Percentiles rank a stretch among this genome's conserved stretches.
Conservation (phyloP, 2,113 vertebrate species). For the Mesitornis unicolor region DNA sequence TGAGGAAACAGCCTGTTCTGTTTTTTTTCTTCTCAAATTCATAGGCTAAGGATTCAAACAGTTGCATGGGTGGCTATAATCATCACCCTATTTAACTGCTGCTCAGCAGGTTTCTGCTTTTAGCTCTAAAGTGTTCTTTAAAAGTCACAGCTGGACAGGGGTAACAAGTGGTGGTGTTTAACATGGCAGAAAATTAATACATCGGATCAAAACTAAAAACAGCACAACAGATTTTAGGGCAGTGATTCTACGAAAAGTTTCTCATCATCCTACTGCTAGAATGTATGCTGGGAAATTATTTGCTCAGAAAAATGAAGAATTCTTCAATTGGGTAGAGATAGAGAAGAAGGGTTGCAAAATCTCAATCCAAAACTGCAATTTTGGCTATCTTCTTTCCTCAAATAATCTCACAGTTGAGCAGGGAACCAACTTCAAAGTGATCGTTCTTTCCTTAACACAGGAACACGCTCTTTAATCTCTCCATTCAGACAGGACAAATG, state of each 20-base stretch:
- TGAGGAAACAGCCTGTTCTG: rapidly evolving
- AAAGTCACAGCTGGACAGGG: not conserved
- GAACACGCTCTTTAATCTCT: not conserved
- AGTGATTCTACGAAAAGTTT: not conserved
- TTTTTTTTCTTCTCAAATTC: not conserved
- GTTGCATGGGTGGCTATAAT: not conserved
- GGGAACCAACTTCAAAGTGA: not conserved
- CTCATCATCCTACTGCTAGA: not conserved
- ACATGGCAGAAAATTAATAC: not conserved
- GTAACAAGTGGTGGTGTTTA: not conserved
- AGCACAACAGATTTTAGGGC: not conserved
- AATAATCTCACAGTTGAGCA: not conserved
- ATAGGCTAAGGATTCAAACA: not conserved
- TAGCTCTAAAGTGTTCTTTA: not conserved
- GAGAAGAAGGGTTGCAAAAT: not conserved
- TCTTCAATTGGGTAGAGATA: not conserved
- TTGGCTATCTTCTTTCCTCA: not conserved
- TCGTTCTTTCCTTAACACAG: not conserved
- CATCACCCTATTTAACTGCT: not conserved
- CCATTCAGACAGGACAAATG: not conserved
- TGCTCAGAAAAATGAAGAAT: not conserved
- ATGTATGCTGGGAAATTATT: not conserved
- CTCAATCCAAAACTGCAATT: not conserved
- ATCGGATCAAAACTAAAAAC: not conserved
- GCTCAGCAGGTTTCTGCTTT: not conserved